A percentile compares a stretch with the other conserved stretches of the same genome.
Evolutionary conservation across 2,888 invertebrate species (phyloP).

Genomic region (Drosophila histrio): DNA sequence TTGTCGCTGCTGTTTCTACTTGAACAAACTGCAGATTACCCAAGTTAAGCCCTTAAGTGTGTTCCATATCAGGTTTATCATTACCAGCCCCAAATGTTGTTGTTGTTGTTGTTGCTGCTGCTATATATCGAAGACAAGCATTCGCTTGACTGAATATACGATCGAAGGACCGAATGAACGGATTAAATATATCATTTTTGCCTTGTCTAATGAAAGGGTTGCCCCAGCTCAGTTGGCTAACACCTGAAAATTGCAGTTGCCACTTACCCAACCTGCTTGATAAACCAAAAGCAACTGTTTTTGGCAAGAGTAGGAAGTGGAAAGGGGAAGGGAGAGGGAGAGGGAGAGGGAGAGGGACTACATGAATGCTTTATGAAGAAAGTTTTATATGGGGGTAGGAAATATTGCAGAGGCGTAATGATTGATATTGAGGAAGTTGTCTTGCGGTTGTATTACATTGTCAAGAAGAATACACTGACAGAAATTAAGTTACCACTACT

Average conservation of each 20-base stretch:
- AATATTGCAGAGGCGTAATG: slow-evolving; percentile 65
- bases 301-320: not conserved
- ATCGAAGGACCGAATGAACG: slow-evolving; percentile 56
- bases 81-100: slow-evolving; percentile 32
- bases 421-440: slow-evolving; percentile 78
- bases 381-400: slow-evolving; percentile 58
- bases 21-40: slow-evolving; percentile 74
- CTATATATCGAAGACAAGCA: slow-evolving; percentile 55
- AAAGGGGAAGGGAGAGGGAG: not conserved
- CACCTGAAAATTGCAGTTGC: slow-evolving; percentile 76
- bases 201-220: slow-evolving; percentile 73
- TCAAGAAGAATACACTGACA: slow-evolving; percentile 44
- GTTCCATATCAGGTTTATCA: slow-evolving; percentile 79
- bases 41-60: slow-evolving; percentile 81
- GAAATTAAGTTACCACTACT: not conserved
- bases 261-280: slow-evolving; percentile 39
- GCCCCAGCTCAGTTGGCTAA: slow-evolving; percentile 51
- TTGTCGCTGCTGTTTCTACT: slow-evolving; percentile 69
- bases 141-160: slow-evolving; percentile 56
- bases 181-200: slow-evolving; percentile 80
- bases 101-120: slow-evolving; percentile 31
- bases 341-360: not conserved
- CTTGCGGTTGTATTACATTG: slow-evolving; percentile 55
- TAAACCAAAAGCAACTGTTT: slow-evolving; percentile 43
- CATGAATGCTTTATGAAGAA: slow-evolving; percentile 61